Conservation (phyloP, 2,888 invertebrate species). For the Drosophila setosimentum region DNA sequence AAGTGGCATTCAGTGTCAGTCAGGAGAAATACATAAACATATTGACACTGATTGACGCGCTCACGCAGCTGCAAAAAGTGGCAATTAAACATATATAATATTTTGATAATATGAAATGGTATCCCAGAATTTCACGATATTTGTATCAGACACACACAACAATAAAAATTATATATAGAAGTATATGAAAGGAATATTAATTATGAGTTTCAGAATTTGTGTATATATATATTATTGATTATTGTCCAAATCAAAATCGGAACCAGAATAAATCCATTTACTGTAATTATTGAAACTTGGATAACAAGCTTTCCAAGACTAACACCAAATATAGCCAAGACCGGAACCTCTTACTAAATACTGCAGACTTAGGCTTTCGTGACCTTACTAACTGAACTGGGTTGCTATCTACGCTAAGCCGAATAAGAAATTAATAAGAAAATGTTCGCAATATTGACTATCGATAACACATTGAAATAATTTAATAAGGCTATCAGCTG, state of each 20-base stretch:
- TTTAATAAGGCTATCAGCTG: background rate
- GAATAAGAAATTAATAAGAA: background rate
- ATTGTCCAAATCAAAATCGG: background rate
- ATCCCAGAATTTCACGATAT: background rate
- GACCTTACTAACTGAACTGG: background rate
- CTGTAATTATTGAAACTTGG: background rate
- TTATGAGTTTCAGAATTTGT: background rate
- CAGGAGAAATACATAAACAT: constrained; percentile 42
- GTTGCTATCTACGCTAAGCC: constrained; percentile 2
- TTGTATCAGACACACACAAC: background rate
- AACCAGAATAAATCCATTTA: background rate
- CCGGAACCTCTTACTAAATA: background rate
- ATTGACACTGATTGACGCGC: constrained; percentile 72
- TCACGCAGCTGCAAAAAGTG: constrained; percentile 51
- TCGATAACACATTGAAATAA: background rate
- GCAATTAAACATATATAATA: constrained; percentile 20
- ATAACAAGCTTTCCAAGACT: background rate
- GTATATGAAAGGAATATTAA: background rate
- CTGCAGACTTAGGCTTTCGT: too few relatives aligned
- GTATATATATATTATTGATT: background rate
- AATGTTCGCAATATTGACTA: background rate
- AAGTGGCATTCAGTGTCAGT: constrained; percentile 82
- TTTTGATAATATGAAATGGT: background rate
- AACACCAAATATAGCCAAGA: background rate
- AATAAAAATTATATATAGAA: background rate